phyloP scores from a whole-genome alignment of 2,888 invertebrate genomes.

The Chouioia cunea region DNA sequence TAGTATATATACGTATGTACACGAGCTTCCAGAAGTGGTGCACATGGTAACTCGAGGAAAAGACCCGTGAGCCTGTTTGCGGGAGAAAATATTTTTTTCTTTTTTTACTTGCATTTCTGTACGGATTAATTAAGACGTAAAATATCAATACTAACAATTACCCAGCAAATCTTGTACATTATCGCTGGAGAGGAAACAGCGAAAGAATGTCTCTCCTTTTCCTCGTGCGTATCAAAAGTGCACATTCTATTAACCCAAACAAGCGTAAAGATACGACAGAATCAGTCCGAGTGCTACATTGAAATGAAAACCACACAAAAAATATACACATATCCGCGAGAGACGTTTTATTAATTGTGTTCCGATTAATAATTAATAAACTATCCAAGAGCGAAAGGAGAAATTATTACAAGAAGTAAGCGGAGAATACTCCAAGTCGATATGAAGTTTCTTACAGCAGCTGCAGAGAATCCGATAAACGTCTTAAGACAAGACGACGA shows the following conservation, averaged over 20 bases:
- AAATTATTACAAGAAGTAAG: conserved; percentile 1
- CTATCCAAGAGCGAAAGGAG: conserved; percentile 7
- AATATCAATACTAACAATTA: too few relatives aligned
- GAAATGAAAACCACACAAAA: neutral
- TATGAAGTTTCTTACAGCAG: conserved; percentile 8
- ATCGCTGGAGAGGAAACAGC: too few relatives aligned
- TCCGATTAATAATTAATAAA: conserved; percentile 36
- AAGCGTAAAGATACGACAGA: conserved; percentile 10
- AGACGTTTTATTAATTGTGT: conserved; percentile 23
- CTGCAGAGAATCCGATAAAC: conserved; percentile 35
- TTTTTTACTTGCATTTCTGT: too few relatives aligned
- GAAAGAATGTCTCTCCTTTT: too few relatives aligned
- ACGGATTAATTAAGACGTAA: too few relatives aligned
- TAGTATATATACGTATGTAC: neutral
- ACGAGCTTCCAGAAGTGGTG: conserved; percentile 8
- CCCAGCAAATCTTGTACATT: too few relatives aligned
- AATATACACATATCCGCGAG: neutral
- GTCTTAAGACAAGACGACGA: too few relatives aligned
- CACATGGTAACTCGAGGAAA: too few relatives aligned
- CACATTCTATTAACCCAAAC: conserved; percentile 20
- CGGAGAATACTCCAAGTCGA: neutral
- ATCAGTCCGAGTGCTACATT: conserved; percentile 4
- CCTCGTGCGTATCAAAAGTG: conserved; percentile 1
- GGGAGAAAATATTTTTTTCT: too few relatives aligned
- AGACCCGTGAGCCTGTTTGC: neutral